Conservation (phyloP, 2,113 vertebrate genomes). For the Pachypanchax playfairii region DNA sequence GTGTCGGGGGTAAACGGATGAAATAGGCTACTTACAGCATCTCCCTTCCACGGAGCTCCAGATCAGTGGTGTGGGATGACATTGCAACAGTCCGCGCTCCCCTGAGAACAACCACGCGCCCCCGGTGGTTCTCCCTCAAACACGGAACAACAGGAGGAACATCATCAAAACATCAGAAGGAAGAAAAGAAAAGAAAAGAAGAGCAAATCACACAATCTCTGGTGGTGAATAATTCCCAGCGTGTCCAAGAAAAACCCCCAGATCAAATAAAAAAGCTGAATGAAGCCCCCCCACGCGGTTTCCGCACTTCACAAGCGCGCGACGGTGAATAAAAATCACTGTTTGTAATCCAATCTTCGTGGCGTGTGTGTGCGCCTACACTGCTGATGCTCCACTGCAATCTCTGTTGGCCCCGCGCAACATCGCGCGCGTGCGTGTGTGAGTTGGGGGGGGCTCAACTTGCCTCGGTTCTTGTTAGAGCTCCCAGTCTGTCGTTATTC, state of each 20-base stretch:
- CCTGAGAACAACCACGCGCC: constrained; percentile 65
- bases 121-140: constrained; percentile 47
- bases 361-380: constrained; percentile 54
- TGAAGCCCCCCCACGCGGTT: constrained; percentile 57
- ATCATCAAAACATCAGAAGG: no score
- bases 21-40: constrained; percentile 90
- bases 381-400: constrained; percentile 69
- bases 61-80: constrained; percentile 77
- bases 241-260: constrained; percentile 39
- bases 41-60: constrained; percentile 90
- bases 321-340: constrained; percentile 57
- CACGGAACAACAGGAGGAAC: constrained; percentile 50
- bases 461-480: constrained; percentile 49
- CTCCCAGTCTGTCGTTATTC: constrained; percentile 68
- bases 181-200: neutral
- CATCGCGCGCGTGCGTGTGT: constrained; percentile 34
- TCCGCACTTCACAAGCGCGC: constrained; percentile 55
- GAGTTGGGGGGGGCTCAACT: constrained; percentile 37
- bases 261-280: constrained; percentile 23
- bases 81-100: constrained; percentile 79
- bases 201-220: constrained; percentile 43
- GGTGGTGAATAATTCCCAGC: constrained; percentile 62
- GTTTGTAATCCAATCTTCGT: constrained; percentile 77
- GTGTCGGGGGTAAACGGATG: neutral
- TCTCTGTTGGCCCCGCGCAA: constrained; percentile 63